Evolutionary conservation across 2,888 invertebrate species (phyloP).

Genomic region (Ophonus ardosiacus): DNA sequence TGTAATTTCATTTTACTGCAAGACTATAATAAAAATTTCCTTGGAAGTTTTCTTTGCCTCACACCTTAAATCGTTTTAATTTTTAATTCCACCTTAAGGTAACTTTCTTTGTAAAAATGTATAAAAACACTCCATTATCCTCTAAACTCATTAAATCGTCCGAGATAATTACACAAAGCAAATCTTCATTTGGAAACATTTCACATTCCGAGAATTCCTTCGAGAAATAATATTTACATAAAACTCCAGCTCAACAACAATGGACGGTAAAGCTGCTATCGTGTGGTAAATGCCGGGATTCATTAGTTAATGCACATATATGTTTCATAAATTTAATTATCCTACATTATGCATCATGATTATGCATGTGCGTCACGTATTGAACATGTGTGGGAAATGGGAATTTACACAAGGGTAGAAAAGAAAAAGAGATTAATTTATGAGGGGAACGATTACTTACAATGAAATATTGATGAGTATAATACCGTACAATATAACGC

Average conservation of each 20-base stretch:
- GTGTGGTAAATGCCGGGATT: not conserved
- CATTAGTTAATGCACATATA: conserved; percentile 44
- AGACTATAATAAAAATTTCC: too few species aligned
- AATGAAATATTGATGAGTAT: too few species aligned
- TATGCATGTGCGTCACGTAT: conserved; percentile 22
- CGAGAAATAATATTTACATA: not conserved
- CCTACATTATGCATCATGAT: conserved; percentile 13
- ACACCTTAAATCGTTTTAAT: not conserved
- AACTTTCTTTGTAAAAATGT: not conserved
- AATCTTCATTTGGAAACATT: conserved; percentile 18
- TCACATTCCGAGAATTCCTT: not conserved
- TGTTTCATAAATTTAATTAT: conserved; percentile 45
- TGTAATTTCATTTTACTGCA: too few species aligned
- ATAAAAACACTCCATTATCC: not conserved
- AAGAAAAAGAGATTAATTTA: too few species aligned
- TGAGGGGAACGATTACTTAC: too few species aligned
- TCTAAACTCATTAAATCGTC: not conserved
- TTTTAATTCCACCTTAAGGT: not conserved
- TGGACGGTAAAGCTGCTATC: not conserved
- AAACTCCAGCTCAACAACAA: not conserved
- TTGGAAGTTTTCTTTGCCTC: not conserved
- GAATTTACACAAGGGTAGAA: too few species aligned
- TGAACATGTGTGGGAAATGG: conserved; percentile 9
- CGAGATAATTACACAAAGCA: conserved; percentile 21
- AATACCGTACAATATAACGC: too few species aligned